Base-by-base conservation (phyloP, 2,888 invertebrate species). In the Bembecia ichneumoniformis region DNA sequence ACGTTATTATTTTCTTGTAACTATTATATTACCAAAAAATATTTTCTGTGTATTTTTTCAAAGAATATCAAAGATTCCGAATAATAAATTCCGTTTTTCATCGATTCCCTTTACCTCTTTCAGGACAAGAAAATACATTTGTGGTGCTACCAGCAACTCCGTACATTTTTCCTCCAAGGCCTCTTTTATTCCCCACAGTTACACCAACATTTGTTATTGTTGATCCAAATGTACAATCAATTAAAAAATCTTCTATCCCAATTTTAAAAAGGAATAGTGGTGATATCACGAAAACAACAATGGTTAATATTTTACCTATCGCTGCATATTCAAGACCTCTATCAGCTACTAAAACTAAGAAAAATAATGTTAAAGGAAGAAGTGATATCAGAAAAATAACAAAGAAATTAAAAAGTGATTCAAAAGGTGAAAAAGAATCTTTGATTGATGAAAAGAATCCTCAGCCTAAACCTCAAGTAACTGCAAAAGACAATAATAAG, bases 241-340 rank as follows among this genome's bases (percentile, higher is more conserved):
- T 80, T 34, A 81, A 74, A 55, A 84, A 82, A 63, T 52, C 71
- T 17, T 46, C 71, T 43, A 62, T 76, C 55, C 74, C 79, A 49
- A 64, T 77, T 55, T 58, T 78, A 36, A 78, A 70, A 58, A 81
- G 79, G 68, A 79, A 66, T 56, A 71, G 55, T 57, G 74, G 70
- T 56, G 84, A 87, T 59, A 73, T 78, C 45, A 86, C 87, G 17
- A 87, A 76, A 74, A 87, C 87, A 35, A 87, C 87, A 35, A 87
- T 82, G 83, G 87, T 87, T 35, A 87, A 87, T 67, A 80, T 86
- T 52, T 62, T 86, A 54, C 87, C 87, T 20, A 84, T 87, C 74
- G 78, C 87, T 45, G 87, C 87, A n/a, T 87, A 84, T 62, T 84
- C 87, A 14, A 74, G 71, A 52, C 77, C 86, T 34, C 54, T 84